Base-by-base conservation (phyloP, 2,888 invertebrate genomes). In the Euplexia lucipara region DNA sequence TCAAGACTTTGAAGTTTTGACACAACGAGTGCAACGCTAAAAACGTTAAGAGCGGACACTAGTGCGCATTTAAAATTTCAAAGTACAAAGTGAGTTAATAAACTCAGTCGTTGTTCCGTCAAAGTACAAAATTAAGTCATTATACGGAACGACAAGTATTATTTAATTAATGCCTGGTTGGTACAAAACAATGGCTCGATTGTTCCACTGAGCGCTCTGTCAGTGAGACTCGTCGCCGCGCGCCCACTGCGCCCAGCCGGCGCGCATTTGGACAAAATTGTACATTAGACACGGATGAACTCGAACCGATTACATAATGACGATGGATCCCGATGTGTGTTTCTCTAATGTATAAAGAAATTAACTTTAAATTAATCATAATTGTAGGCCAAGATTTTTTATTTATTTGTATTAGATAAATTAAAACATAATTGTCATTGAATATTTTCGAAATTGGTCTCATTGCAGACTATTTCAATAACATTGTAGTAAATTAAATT, bases 121-220 rank as follows among this genome's bases (percentile, higher is more conserved):
- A 70, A 80, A 78, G 78, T 82, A 82, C 75, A 77, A 83, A 90
- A 90, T 90, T 84, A 90, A 89, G 88, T 86, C 88, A 90, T 90
- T 87, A 87, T 79, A 82, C 84, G 79, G 83, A 86, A 86, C 79
- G 84, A 86, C 81, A 83, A 84, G 83, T 85, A 86, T 85, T 86
- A 89, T 86, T 87, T 87, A 89, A 90, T 90, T 86, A 88, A 91
- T 89, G 89, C 87, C 83, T 83, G 88, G 82, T 81, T 76, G 83
- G 80, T 80, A 83, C 82, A 81, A 88, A 83, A 91, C 90, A 91
- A 90, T 90, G 86, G 87, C 60, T 52, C 86, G 85, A 89, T 90
- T 90, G 90, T 90, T 89, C 83, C 69, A 69, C 70, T 70, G 79
- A 76, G 77, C 66, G 76, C 75, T 81, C 79, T 80, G 80, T 66